These are phyloP conservation scores for Macquaria ambigua DNA, from an alignment of 2,113 vertebrate genomes.

Conservation along the genomic window DNA sequence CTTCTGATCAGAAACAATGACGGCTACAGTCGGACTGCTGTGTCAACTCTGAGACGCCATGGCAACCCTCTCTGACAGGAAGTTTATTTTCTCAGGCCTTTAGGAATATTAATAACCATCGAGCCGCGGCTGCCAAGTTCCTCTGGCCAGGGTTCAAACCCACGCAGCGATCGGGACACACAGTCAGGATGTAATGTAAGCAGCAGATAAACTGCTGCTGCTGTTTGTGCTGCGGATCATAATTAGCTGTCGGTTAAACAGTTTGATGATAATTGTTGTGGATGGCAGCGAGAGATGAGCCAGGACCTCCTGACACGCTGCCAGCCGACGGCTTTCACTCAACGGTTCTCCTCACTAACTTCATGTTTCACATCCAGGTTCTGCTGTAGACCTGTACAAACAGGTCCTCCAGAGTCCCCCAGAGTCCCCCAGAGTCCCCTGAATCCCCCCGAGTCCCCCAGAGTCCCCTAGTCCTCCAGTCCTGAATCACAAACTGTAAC, in stretches of 20 bases:
- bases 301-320: background rate
- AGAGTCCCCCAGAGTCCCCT: background rate
- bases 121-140: conserved; percentile 72
- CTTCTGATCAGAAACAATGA: conserved; percentile 75
- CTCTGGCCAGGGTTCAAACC: conserved; percentile 69
- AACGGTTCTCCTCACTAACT: background rate
- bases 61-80: conserved; percentile 78
- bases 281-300: background rate
- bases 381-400: background rate
- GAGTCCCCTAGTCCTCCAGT: too few relatives aligned
- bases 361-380: background rate
- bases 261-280: conserved; percentile 17
- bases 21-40: conserved; percentile 62
- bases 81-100: conserved; percentile 78
- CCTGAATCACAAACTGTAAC: too few relatives aligned
- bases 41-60: conserved; percentile 72
- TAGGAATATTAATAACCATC: conserved; percentile 79
- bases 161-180: conserved; percentile 59
- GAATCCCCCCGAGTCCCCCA: too few relatives aligned
- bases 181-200: conserved; percentile 56
- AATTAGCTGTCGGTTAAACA: conserved; percentile 51
- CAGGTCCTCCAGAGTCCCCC: background rate
- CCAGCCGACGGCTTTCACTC: background rate
- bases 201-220: conserved; percentile 63
- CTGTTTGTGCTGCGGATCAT: conserved; percentile 28